Evolutionary conservation across 2,888 invertebrate genomes (phyloP).

Genomic region (Eupithecia centaureata): DNA sequence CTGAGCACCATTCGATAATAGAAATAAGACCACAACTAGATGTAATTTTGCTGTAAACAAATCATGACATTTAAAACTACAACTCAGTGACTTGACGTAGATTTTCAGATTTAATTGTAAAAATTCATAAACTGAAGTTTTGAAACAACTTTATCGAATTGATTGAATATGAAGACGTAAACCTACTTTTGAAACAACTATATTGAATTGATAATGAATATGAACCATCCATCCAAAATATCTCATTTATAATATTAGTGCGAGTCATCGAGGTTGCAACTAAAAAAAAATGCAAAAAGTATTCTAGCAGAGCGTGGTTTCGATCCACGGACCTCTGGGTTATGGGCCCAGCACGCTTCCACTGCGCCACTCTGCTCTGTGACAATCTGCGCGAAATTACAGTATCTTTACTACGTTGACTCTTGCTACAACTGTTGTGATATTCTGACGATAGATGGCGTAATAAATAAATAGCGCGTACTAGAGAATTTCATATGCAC

Average conservation of each 20-base stretch:
- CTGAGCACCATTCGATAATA: too few relatives aligned
- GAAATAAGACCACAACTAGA: too few relatives aligned
- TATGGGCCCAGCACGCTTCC: constrained; percentile 93
- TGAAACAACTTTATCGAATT: too few relatives aligned
- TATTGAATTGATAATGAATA: too few relatives aligned
- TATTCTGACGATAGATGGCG: not conserved
- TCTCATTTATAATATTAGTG: not conserved
- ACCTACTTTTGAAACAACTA: not conserved
- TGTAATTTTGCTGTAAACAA: too few relatives aligned
- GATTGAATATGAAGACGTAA: too few relatives aligned
- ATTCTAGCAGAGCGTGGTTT: constrained; percentile 85
- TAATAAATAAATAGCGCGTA: not conserved
- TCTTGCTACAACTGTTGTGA: not conserved
- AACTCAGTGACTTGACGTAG: too few relatives aligned
- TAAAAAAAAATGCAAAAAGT: constrained; percentile 22
- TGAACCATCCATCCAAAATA: too few relatives aligned
- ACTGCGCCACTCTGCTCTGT: constrained; percentile 90
- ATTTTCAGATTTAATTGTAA: too few relatives aligned
- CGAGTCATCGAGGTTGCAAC: not conserved
- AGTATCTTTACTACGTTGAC: not conserved
- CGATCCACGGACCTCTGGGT: constrained; percentile 95
- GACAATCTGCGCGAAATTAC: constrained; percentile 6
- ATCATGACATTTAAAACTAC: too few relatives aligned
- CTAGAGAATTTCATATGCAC: too few relatives aligned
- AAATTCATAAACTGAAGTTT: too few relatives aligned